Evolutionary conservation across 2,113 vertebrate genomes (phyloP).

Genomic region (Sturnira hondurensis): DNA sequence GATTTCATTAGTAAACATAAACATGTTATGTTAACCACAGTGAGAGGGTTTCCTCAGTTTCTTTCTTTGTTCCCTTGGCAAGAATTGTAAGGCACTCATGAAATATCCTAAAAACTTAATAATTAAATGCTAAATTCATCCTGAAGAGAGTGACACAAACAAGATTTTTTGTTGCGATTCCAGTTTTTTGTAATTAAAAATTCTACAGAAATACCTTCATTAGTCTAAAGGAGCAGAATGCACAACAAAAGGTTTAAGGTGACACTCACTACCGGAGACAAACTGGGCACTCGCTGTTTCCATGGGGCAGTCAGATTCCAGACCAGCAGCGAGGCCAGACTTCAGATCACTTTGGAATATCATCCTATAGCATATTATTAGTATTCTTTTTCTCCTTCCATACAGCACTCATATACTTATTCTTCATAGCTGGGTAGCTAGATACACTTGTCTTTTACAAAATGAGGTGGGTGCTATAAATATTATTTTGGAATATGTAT

Average conservation of each 20-base stretch:
- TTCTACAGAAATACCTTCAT: background rate
- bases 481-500: background rate
- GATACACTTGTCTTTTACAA: background rate
- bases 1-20: conserved; percentile 82
- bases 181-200: background rate
- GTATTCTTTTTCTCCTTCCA: background rate
- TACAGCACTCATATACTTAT: background rate
- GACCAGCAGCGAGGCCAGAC: background rate
- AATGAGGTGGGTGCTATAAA: background rate
- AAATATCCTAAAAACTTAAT: conserved; percentile 14
- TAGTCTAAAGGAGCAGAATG: background rate
- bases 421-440: background rate
- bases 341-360: background rate
- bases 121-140: background rate
- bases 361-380: background rate
- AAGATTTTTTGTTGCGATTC: background rate
- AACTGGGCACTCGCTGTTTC: background rate
- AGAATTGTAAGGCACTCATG: background rate
- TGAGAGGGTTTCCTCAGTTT: conserved; percentile 40
- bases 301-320: background rate
- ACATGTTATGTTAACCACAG: conserved; percentile 69
- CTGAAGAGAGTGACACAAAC: background rate
- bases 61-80: conserved; percentile 19
- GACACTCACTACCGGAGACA: background rate
- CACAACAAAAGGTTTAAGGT: background rate